Base-by-base conservation (phyloP, 2,113 vertebrate species). In the Hystrix cristata region DNA sequence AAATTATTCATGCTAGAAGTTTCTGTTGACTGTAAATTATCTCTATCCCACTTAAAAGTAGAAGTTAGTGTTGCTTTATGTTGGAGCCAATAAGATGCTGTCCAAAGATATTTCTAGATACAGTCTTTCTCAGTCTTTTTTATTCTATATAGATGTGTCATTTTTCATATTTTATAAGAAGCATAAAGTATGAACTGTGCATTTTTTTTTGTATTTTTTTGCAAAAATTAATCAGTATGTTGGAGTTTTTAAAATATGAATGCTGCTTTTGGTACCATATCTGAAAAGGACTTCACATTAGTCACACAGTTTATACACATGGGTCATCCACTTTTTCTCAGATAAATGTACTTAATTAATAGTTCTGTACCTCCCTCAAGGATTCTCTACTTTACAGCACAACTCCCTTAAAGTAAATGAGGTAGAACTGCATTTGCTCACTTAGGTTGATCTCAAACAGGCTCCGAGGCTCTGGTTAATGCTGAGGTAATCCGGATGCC, bases 221-320 rank as follows among this genome's bases (percentile, higher is more conserved):
- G 1, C 15, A 67, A 86, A 74, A 84, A 19, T 27, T 43, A 60
- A 84, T 72, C 11, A 89, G 57, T 46, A 46, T 6, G 31, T 74
- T 95, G 27, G 57, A 48, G 11, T 46, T 87, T 80, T 51, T 87
- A 67, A 92, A 90, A 80, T 18, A 74, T 60, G 67, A 48, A 83
- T 87, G 19, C 43, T 78, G 7, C 53, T 62, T 92, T 79, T 57
- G 15, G 5, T 90, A 48, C 2, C 72, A 1, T 64, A 81, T 62
- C 6, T 10, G 69, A 43, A 67, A 91, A 69, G 11, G 14, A 15
- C 21, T 43, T 38, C 15, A 72, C 15, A 34, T 76, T 11, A 60
- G 12, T 10, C 38, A 18, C 13, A 92, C 6, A 87, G 53, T 79
- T 80, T 60, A 84, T 60, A 53, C 53, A 64, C 15, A 51, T 55